Conservation (phyloP, 2,888 invertebrate genomes). For the Andrena flavipes region DNA sequence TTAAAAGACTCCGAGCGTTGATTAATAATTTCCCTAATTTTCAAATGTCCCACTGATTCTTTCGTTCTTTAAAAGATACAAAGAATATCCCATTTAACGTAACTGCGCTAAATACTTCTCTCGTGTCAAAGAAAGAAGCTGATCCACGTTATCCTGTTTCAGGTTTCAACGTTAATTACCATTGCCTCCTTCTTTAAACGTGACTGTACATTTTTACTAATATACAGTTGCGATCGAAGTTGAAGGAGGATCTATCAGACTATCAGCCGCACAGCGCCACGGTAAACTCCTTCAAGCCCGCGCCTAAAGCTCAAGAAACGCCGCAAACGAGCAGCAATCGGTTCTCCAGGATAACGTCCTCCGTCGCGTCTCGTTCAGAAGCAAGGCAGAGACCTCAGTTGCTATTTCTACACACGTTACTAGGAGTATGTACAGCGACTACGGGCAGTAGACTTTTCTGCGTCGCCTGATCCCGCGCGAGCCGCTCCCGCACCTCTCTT, state of each 20-base stretch:
- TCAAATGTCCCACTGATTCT: neutral
- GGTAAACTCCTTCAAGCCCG: neutral
- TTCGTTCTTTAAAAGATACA: too few relatives aligned
- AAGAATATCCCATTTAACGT: too few relatives aligned
- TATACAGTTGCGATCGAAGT: neutral
- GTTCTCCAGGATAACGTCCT: slow-evolving; percentile 1
- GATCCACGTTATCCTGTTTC: too few relatives aligned
- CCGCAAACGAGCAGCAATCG: neutral
- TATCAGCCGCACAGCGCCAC: too few relatives aligned
- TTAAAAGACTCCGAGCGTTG: too few relatives aligned
- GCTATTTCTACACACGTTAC: slow-evolving; percentile 62
- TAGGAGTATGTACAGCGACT: slow-evolving; percentile 70
- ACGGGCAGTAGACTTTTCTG: slow-evolving; percentile 51
- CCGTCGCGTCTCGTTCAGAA: slow-evolving; percentile 39
- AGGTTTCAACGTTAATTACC: too few relatives aligned
- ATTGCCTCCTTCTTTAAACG: too few relatives aligned
- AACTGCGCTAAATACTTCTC: too few relatives aligned
- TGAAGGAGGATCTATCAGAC: neutral
- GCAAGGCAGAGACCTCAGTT: slow-evolving; percentile 44
- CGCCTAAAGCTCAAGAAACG: neutral
- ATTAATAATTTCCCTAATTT: neutral
- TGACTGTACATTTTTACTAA: neutral
- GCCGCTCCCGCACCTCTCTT: slow-evolving; percentile 35
- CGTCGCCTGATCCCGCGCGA: slow-evolving; percentile 50
- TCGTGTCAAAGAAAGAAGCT: too few relatives aligned